Base-by-base conservation (phyloP, 2,797 vertebrate species). In the Emys orbicularis region DNA sequence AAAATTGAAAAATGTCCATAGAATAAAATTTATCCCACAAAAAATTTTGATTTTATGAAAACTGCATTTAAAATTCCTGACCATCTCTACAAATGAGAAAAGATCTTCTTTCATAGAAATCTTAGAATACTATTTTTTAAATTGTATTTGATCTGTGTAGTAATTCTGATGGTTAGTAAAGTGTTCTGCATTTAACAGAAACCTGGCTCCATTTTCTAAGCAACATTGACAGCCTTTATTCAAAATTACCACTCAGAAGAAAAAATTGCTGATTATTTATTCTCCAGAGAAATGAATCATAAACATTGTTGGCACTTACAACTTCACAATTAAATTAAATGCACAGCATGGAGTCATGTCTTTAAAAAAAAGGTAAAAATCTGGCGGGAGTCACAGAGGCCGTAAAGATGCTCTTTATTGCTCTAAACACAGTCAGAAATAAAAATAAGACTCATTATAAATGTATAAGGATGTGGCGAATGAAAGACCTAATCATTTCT, bases 281-380 rank as follows among this genome's bases (percentile, higher is more conserved):
- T 93, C 59, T 90, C 79, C 25, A 90, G n/a, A 72, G 84, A 53
- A 87, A 44, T 53, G 23, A 91, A 92, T 95, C 77, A 87, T 89
- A 94, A 96, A 95, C 53, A 59, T 95, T 85, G 76, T 2, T 95
- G 90, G 79, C 56, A 92, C 91, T 96, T 96, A 68, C 82, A 97
- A 90, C 19, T 82, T 95, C 47, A 81, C 81, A 90, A 90, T 87
- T 94, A 88, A 92, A 84, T 91, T 86, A 93, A 90, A 83, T 52
- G 82, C 0, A 34, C 56, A 49, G 84, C 16, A 86, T 61, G 87
- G 57, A 92, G 57, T 54, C 52, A 47, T 81, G 49, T 81, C 76
- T 92, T 57, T 53, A 18, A 88, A 86, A 93, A 65, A 18, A 61
- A n/a, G 89, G 59, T 37, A 81, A 85, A 91, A 83, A 87, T 88